A percentile compares a stretch with the other conserved stretches of the same genome.
phyloP scores from a whole-genome alignment of 2,797 vertebrate species.

The Atherinosoma microstoma region DNA sequence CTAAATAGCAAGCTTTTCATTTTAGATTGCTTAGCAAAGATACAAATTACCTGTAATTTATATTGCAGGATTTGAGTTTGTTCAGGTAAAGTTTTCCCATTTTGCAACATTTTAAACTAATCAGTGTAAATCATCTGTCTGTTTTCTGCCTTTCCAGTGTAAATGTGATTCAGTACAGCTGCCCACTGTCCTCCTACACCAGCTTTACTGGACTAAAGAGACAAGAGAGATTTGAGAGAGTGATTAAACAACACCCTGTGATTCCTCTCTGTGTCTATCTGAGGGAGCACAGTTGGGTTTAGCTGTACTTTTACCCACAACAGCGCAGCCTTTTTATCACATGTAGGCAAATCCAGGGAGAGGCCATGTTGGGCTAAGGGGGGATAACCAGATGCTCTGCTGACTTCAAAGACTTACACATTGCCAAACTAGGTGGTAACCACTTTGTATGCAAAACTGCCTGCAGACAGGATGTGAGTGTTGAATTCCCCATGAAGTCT shows the following conservation, averaged over 20 bases:
- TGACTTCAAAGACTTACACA: constrained; percentile 60
- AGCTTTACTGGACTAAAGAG: constrained; percentile 25
- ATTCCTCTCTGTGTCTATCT: constrained; percentile 17
- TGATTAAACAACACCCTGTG: constrained; percentile 52
- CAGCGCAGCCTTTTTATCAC: constrained; percentile 63
- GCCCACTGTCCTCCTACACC: constrained; percentile 46
- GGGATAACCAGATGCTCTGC: constrained; percentile 40
- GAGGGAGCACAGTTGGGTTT: constrained; percentile 44
- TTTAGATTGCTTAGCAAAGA: background rate
- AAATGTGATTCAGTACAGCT: constrained; percentile 30
- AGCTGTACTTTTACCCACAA: constrained; percentile 26
- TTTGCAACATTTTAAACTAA: background rate
- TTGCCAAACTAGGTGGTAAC: constrained; percentile 35
- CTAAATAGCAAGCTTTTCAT: background rate
- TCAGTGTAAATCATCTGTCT: constrained; percentile 1
- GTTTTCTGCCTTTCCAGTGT: constrained; percentile 14
- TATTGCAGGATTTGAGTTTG: background rate
- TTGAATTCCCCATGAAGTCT: constrained; percentile 6
- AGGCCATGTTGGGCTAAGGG: constrained; percentile 47
- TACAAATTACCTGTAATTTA: background rate
- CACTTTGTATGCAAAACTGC: constrained; percentile 44
- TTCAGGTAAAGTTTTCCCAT: background rate
- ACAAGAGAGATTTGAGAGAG: constrained; percentile 31
- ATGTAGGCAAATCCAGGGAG: constrained; percentile 40
- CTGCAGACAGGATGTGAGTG: constrained; percentile 14